A percentile compares a stretch with the other conserved stretches of the same genome.
Conservation (phyloP, 2,113 vertebrate genomes). For the Corynorhinus townsendii region DNA sequence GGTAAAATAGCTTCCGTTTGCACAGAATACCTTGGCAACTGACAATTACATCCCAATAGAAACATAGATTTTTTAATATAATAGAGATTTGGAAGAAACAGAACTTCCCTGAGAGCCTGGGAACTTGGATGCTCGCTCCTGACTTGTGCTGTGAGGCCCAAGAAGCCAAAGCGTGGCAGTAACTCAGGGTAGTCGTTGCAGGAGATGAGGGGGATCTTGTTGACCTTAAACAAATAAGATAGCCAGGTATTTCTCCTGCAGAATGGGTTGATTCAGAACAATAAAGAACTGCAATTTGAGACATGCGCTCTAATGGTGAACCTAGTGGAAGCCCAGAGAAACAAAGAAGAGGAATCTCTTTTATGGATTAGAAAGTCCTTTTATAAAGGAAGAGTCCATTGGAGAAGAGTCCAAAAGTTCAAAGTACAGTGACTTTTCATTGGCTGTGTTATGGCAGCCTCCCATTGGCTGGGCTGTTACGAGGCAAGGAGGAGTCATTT, state of each 20-base stretch:
- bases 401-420: neutral
- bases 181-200: neutral
- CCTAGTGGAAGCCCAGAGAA: neutral
- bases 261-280: neutral
- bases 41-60: neutral
- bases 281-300: neutral
- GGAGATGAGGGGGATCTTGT: neutral
- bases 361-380: neutral
- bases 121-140: neutral
- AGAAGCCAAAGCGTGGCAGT: neutral
- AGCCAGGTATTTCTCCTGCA: neutral
- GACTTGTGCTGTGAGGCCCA: neutral
- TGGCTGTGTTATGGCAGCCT: neutral
- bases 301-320: neutral
- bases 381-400: neutral
- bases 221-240: neutral
- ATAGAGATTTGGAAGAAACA: neutral
- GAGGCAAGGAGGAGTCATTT: neutral
- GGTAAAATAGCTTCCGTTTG: slow-evolving; percentile 37
- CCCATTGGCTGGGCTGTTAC: neutral
- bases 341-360: neutral
- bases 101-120: neutral
- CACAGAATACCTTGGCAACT: slow-evolving; percentile 47
- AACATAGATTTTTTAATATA: neutral
- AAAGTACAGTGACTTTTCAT: neutral